Evolutionary conservation across 1,140 invertebrate species (phyloP), one percentile per base, ranked within the genome.

Genomic region (Drosophila baimaii): DNA sequence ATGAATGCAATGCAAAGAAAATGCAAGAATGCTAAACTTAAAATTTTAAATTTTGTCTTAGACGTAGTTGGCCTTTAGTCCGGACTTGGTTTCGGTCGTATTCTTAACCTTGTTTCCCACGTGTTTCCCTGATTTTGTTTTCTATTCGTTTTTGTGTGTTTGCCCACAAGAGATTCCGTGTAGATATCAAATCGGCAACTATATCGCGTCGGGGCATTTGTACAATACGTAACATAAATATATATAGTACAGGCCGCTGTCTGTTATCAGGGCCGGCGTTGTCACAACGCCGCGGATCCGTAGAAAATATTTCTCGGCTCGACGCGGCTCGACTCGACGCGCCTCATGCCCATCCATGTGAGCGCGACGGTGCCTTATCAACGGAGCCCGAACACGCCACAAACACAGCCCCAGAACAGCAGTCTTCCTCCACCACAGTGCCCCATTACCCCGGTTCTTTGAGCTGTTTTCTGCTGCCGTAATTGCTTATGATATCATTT

Each of bases 401-500:
- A 27, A 64, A 69, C 66, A 69, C 31, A 66, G 21, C 29, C 58
- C 57, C 52, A 23, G 25, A 8, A 13, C 21, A 4, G n/a, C 49
- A 25, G 9, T 33, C 12, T 29, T n/a, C n/a, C 58, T 15, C 44
- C 21, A 7, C 9, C 21, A 41, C 27, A 15, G 21, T 46, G 39
- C 37, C 56, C 46, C 57, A 47, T 23, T 61, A 61, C 58, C 31
- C 58, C 31, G 29, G 25, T 31, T 55, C 41, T 39, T 47, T 19
- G 49, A 15, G 37, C 27, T 37, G 25, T 27, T 64, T 37, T 39
- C 17, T 25, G 35, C 51, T 74, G 65, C 47, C 80, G 80, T 83
- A 83, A 83, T 83, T 83, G 76, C 63, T 77, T 64, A 83, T 83
- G 80, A 83, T 83, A 83, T 83, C 81, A 83, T 79, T 79, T 61